phyloP scores from a whole-genome alignment of 2,888 invertebrate species.

The Drosophila eohydei region DNA sequence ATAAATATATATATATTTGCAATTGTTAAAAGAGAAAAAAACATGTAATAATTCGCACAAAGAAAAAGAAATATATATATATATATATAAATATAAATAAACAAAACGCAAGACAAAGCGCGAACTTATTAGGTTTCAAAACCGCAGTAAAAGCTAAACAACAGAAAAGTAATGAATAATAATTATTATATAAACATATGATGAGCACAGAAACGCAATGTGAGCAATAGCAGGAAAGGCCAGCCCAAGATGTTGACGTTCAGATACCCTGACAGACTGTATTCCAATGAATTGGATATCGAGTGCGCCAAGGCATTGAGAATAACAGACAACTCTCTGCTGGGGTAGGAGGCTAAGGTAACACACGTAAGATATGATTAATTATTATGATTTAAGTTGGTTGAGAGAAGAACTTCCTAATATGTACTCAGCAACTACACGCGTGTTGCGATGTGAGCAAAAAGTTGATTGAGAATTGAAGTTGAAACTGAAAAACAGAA shows the following conservation, averaged over 20 bases:
- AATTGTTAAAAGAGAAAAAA: conserved; percentile 25
- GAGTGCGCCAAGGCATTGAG: conserved; percentile 7
- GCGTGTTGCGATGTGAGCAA: conserved; percentile 35
- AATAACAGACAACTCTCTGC: conserved; percentile 2
- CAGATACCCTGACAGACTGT: conserved; percentile 28
- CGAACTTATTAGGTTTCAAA: conserved; percentile 71
- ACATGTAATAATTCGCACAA: conserved; percentile 40
- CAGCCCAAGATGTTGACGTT: conserved; percentile 2
- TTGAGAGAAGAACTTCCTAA: conserved; percentile 28
- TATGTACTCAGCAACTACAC: conserved; percentile 24
- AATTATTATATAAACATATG: conserved; percentile 63
- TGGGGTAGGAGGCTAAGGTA: conserved; percentile 13
- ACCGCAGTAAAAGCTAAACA: conserved; percentile 58
- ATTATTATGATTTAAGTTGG: conserved; percentile 34
- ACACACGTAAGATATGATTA: conserved; percentile 36
- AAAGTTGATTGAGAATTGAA: conserved; percentile 16
- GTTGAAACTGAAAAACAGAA: conserved; percentile 27
- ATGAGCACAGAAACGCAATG: conserved; percentile 58
- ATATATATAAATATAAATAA: neutral
- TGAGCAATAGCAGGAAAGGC: conserved; percentile 10
- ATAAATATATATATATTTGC: conserved; percentile 14
- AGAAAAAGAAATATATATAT: conserved; percentile 10
- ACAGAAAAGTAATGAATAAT: conserved; percentile 53
- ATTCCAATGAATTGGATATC: neutral
- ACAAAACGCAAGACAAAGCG: conserved; percentile 26